Percentiles rank a stretch among this genome's conserved stretches.
These are phyloP conservation scores for Eremobia ochroleuca DNA, from an alignment of 2,888 invertebrate genomes.

Conservation along the genomic window DNA sequence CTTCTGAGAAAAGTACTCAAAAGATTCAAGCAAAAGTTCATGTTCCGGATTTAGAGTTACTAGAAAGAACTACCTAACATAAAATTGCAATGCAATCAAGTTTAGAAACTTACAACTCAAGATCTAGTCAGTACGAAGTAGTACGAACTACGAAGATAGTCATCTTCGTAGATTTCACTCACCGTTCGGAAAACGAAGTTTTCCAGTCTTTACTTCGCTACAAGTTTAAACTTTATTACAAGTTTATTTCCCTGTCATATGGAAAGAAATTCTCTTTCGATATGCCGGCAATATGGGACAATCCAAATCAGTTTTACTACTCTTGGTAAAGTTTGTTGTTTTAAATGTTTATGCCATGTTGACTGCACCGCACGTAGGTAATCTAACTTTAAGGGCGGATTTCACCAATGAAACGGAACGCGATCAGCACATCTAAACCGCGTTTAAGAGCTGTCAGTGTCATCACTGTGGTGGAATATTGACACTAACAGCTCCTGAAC, in stretches of 20 bases:
- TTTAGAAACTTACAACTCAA: constrained; percentile 62
- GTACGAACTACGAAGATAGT: constrained; percentile 30
- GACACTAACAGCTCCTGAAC: background rate
- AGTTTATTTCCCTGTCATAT: constrained; percentile 26
- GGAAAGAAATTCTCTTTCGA: background rate
- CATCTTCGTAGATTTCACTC: constrained; percentile 57
- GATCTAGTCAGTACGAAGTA: constrained; percentile 44
- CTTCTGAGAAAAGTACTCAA: constrained; percentile 8
- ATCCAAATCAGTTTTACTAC: constrained; percentile 25
- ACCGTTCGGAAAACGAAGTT: constrained; percentile 37
- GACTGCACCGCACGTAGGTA: background rate
- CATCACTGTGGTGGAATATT: background rate
- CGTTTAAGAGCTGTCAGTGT: background rate
- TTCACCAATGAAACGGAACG: background rate
- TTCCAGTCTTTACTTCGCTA: constrained; percentile 23
- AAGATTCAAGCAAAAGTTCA: constrained; percentile 34
- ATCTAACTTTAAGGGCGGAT: background rate
- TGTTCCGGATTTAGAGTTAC: constrained; percentile 5
- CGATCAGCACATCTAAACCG: background rate
- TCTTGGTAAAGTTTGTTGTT: background rate
- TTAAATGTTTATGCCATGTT: constrained; percentile 11
- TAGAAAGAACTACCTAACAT: constrained; percentile 21
- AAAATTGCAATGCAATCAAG: constrained; percentile 60
- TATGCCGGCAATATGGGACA: constrained; percentile 12
- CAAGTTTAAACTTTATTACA: constrained; percentile 33